Evolutionary conservation across 2,888 invertebrate species (phyloP), one percentile per base, ranked within the genome.

Genomic region (Nebria brevicollis): DNA sequence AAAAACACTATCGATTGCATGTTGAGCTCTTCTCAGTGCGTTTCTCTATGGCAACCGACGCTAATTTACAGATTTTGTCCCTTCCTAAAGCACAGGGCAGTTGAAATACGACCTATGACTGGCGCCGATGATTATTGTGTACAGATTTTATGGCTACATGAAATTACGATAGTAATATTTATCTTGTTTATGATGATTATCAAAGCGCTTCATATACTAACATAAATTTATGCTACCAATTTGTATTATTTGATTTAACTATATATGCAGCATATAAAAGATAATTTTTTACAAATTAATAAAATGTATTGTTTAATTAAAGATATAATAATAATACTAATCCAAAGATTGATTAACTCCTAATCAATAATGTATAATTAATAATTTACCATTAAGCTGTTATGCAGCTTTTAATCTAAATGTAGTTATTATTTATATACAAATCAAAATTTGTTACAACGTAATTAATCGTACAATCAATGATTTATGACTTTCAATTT

Each of bases 1-100:
- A 54, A 54, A 54, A 54, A 54, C 54, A 54, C 54, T 54, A 54
- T 54, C 54, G 54, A 54, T 54, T 54, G 54, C 54, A 54, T 54
- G 4, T 54, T 54, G 54, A 54, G 54, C 54, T 54, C 11, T 54
- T 54, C 54, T 54, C 54, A 11, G 54, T 54, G 54, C 54, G 54
- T 54, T 54, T 54, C 54, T 54, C 54, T 54, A 54, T 54, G 54
- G 54, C 54, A 54, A 54, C 54, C 54, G 54, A 54, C 54, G 13
- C 54, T 54, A 8, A 54, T 54, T 54, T 13, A 54, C 54, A 54
- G 54, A 54, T 54, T 34, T 54, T 13, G 54, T 54, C 54, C 54
- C 54, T 54, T 13, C 54, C 54, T 7, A 7, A 54, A 54, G 54
- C 54, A 13, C 54, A 11, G 4, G 11, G 7, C 54, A 7, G 54